A percentile compares a stretch with the other conserved stretches of the same genome.
Conservation (phyloP, 2,113 vertebrate genomes). For the Argyrosomus japonicus region DNA sequence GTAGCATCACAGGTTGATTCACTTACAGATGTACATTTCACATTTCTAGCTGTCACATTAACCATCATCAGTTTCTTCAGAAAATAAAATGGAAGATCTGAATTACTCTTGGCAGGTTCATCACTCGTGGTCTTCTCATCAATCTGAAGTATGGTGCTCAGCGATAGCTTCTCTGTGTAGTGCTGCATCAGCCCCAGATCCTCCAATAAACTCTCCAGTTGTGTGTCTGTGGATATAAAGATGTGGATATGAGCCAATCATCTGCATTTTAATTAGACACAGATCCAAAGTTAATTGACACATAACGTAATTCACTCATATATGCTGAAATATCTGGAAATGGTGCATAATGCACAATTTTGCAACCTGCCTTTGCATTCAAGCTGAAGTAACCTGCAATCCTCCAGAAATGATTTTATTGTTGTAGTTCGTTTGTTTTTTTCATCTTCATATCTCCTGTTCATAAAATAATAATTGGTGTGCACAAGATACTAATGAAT, state of each 20-base stretch:
- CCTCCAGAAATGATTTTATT: too few species aligned
- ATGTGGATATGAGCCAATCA: neutral
- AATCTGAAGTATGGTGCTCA: constrained; percentile 67
- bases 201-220: constrained; percentile 48
- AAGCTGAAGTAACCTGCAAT: too few species aligned
- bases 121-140: constrained; percentile 56
- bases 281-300: too few species aligned
- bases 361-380: too few species aligned
- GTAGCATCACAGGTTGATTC: constrained; percentile 4
- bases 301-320: too few species aligned
- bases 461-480: too few species aligned
- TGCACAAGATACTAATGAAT: too few species aligned
- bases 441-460: too few species aligned
- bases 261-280: too few species aligned
- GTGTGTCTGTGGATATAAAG: constrained; percentile 47
- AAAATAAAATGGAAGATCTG: constrained; percentile 70
- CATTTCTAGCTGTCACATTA: constrained; percentile 73
- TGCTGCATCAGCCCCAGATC: constrained; percentile 53
- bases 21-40: constrained; percentile 10
- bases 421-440: too few species aligned
- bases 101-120: constrained; percentile 43
- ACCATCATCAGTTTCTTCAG: constrained; percentile 79
- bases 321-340: too few species aligned
- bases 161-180: constrained; percentile 60
- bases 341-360: too few species aligned